Evolutionary conservation across 2,113 vertebrate species (phyloP).

Genomic region (Panurus biarmicus): DNA sequence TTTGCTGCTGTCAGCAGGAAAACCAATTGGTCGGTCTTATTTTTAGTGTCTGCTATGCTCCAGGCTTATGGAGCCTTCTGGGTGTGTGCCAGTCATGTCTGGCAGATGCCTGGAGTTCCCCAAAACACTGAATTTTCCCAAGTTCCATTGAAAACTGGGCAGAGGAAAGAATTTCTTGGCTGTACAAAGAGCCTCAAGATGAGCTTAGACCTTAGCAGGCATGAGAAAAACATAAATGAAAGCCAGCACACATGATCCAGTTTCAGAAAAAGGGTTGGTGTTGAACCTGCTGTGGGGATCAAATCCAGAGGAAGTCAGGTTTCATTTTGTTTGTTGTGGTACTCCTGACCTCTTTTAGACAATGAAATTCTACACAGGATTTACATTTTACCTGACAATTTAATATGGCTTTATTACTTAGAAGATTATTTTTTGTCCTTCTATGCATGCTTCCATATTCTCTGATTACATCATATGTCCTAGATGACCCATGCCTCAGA

Average conservation of each 20-base stretch:
- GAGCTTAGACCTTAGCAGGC: background rate
- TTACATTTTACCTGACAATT: background rate
- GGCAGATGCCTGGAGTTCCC: background rate
- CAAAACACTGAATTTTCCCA: background rate
- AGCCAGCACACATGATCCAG: background rate
- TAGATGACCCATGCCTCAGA: background rate
- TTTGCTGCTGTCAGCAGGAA: background rate
- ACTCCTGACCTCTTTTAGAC: background rate
- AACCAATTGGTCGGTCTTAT: background rate
- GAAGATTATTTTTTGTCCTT: constrained; percentile 3
- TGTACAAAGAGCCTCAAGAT: background rate
- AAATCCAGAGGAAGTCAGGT: background rate
- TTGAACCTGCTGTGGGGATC: background rate
- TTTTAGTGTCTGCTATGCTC: background rate
- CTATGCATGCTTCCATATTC: background rate
- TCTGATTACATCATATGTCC: background rate
- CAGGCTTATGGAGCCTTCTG: background rate
- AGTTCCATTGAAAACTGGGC: background rate
- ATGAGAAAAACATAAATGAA: background rate
- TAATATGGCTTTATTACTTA: background rate
- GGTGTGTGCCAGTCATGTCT: background rate
- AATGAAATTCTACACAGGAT: background rate
- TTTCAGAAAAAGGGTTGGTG: background rate
- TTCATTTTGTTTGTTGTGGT: background rate
- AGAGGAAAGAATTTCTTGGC: background rate